Evolutionary conservation across 2,888 invertebrate species (phyloP).

Genomic region (Volucella inflata): DNA sequence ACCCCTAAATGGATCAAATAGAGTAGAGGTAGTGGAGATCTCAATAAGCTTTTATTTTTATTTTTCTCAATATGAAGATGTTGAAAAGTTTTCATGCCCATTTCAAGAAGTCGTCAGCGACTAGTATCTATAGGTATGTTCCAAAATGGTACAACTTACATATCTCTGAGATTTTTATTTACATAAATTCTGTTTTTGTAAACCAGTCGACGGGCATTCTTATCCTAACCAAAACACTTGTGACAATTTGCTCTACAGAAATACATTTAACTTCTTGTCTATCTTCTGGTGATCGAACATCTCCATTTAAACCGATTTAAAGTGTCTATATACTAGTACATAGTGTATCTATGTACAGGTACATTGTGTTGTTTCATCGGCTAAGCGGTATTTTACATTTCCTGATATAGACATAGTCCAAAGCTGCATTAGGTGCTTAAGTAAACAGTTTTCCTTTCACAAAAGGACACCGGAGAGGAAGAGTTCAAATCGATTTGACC

Average conservation of each 20-base stretch:
- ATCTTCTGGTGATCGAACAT: background rate
- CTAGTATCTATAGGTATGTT: too few relatives aligned
- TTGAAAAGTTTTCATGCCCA: too few relatives aligned
- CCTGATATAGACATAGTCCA: background rate
- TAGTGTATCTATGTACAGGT: too few relatives aligned
- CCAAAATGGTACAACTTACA: too few relatives aligned
- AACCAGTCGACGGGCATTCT: background rate
- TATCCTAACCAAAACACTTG: slow-evolving; percentile 17
- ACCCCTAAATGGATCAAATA: too few relatives aligned
- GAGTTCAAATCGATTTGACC: slow-evolving; percentile 37
- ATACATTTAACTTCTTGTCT: slow-evolving; percentile 34
- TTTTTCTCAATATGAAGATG: too few relatives aligned
- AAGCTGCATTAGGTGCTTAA: background rate
- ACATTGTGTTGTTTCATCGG: background rate
- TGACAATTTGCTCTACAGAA: slow-evolving; percentile 5
- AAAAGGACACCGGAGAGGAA: background rate
- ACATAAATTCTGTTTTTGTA: slow-evolving; percentile 6
- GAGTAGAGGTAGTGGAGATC: too few relatives aligned
- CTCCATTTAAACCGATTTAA: too few relatives aligned
- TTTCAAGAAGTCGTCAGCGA: too few relatives aligned
- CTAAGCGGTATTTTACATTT: background rate
- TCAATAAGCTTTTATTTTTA: too few relatives aligned
- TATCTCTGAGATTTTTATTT: too few relatives aligned
- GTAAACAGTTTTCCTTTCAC: background rate
- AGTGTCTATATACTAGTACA: too few relatives aligned